Evolutionary conservation across 1,140 invertebrate genomes (phyloP), one percentile per base, ranked within the genome.

Genomic region (Portunus trituberculatus): DNA sequence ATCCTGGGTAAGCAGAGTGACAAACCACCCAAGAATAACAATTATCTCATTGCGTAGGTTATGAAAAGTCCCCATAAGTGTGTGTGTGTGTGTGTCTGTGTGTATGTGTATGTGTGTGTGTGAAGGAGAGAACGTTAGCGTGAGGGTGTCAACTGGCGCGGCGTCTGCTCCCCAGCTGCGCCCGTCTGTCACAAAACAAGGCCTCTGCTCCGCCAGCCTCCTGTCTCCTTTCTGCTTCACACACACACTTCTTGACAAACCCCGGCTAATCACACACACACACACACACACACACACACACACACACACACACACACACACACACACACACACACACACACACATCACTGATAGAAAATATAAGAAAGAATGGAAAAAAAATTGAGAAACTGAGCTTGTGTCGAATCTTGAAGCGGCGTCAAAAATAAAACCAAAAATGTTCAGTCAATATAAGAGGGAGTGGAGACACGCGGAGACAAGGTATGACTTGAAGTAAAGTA

Each of bases 11-110:
- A 76, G 20, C 67, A 1, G n/a, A 76, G 67, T 16, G 1, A 76
- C 25, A n/a, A 3, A 20, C 25, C 20, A 76, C n/a, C 67, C 67
- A 76, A 76, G 67, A 76, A 76, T 76, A 76, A 76, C 10, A 76
- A 76, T 76, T 76, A 76, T 76, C 67, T 76, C 67, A 76, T 76
- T 76, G 67, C 67, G 20, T 76, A 76, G 67, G 67, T 76, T 76
- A n/a, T 25, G 67, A n/a, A 76, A 76, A n/a, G 16, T 20, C 67
- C 67, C 1, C n/a, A 76, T 25, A 76, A 39, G 6, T 76, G 67
- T 76, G 67, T 76, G 67, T 76, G 67, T 76, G 67, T 76, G 6
- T 76, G 67, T 76, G 67, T 76, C 10, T 76, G 67, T 76, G 67
- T 76, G 67, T 76, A 25, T 76, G 67, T 76, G 67, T 76, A 25